These are phyloP conservation scores for Lottia gigantea DNA, from an alignment of 2,888 invertebrate genomes.

Conservation along the genomic window DNA sequence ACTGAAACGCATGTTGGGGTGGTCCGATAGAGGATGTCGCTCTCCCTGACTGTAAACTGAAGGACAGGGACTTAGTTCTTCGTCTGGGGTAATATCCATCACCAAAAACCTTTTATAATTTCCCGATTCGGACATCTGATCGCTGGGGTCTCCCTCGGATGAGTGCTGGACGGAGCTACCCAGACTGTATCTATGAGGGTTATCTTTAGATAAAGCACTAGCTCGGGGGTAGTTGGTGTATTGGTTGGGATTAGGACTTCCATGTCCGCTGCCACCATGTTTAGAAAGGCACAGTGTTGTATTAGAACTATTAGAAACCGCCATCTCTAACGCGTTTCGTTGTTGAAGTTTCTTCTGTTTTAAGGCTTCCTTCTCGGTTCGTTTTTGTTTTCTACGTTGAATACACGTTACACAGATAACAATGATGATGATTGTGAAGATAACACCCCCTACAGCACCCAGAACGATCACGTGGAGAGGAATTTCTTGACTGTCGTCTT, in stretches of 20 bases:
- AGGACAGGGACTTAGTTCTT: constrained; percentile 35
- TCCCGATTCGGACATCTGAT: constrained; percentile 44
- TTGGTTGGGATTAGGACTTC: constrained; percentile 14
- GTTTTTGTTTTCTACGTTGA: constrained; percentile 36
- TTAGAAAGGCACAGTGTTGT: constrained; percentile 30
- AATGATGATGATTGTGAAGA: constrained; percentile 50
- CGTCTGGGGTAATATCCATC: constrained; percentile 42
- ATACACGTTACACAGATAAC: constrained; percentile 52
- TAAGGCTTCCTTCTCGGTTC: constrained; percentile 25
- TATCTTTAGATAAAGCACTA: constrained; percentile 20
- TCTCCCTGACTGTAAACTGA: constrained; percentile 18
- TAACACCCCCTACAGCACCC: constrained; percentile 56
- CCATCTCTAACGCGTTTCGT: constrained; percentile 42
- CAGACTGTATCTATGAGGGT: constrained; percentile 36
- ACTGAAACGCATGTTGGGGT: background rate
- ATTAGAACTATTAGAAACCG: constrained; percentile 40
- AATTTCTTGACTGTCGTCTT: constrained; percentile 23
- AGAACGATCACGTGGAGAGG: constrained; percentile 53
- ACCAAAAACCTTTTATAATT: constrained; percentile 44
- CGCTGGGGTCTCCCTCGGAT: constrained; percentile 37
- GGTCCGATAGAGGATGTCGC: constrained; percentile 15
- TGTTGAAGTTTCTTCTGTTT: constrained; percentile 29
- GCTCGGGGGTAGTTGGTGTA: constrained; percentile 15
- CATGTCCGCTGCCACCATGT: constrained; percentile 16
- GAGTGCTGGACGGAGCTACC: constrained; percentile 39